Conservation (phyloP, 2,888 invertebrate species). For the Andrena trimmerana region DNA sequence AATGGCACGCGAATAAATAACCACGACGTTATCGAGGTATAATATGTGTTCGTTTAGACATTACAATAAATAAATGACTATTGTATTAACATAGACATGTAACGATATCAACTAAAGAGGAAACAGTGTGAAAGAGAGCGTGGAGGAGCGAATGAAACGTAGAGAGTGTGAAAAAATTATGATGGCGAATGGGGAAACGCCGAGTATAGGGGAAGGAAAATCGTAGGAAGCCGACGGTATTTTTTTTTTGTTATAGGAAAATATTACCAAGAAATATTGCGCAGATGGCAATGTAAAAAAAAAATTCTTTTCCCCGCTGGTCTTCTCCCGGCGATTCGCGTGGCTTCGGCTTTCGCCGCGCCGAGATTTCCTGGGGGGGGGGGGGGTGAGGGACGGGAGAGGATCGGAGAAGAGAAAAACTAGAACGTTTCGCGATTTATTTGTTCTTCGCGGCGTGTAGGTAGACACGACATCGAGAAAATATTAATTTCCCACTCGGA, state of each 20-base stretch:
- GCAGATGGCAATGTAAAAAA: slow-evolving; percentile 17
- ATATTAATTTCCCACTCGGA: no score
- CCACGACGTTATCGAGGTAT: slow-evolving; percentile 82
- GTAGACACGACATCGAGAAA: no score
- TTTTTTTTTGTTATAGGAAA: slow-evolving; percentile 56
- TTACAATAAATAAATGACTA: slow-evolving; percentile 80
- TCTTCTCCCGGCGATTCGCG: slow-evolving; percentile 37
- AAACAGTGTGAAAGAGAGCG: slow-evolving; percentile 9
- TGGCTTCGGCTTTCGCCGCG: slow-evolving; percentile 31
- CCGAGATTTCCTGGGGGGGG: background rate
- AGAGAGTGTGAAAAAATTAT: background rate
- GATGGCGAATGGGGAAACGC: slow-evolving; percentile 14
- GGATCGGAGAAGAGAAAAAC: background rate
- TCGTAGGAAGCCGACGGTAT: slow-evolving; percentile 40
- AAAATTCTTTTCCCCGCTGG: slow-evolving; percentile 22
- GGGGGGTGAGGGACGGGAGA: background rate
- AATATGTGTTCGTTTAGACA: slow-evolving; percentile 84
- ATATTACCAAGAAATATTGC: slow-evolving; percentile 24
- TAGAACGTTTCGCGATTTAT: background rate
- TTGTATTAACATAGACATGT: slow-evolving; percentile 76
- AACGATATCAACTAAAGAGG: slow-evolving; percentile 62
- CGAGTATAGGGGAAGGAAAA: slow-evolving; percentile 2
- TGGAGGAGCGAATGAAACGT: slow-evolving; percentile 18
- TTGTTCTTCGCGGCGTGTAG: no score
- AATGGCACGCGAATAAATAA: slow-evolving; percentile 59